Base-by-base conservation (phyloP, 2,113 vertebrate species). In the Leptobrachium ailaonicum region DNA sequence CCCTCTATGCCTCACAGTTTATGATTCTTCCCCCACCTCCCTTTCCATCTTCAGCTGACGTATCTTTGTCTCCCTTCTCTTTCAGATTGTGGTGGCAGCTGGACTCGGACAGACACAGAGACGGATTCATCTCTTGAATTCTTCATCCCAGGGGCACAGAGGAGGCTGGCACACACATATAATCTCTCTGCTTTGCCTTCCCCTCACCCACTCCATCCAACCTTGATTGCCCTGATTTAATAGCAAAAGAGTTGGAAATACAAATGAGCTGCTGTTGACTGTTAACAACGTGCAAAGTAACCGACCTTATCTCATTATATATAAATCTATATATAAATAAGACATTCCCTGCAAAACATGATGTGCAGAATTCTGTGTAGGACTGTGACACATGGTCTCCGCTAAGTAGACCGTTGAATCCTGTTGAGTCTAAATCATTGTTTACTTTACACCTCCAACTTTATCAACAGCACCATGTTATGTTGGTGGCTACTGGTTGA, bases 51-150 rank as follows among this genome's bases (percentile, higher is more conserved):
- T 40, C 3, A 42, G 77, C 84, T 87, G 84, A 88, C 50, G 47
- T 81, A 68, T 62, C 44, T 63, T 74, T 75, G 71, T 80, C 63
- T 81, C 71, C 73, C 63, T 88, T 88, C 85, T 88, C 90, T 93
- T 89, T 86, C 91, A 92, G 92, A 90, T 87, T 87, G 85, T 86
- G 83, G 86, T 89, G 88, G 87, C 93, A 90, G 91, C 92, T 91
- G 93, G 89, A 86, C 63, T 67, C 64, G 50, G 79, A 81, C 72
- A 75, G 71, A 81, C 64, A 81, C 79, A 75, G 79, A 81, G 72
- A 75, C 64, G 71, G 72, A 81, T 81, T 81, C 79, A 75, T 80
- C 78, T 74, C 71, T 44, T 60, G 9, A 69, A 74, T 74, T 54
- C 70, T 70, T 6, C 77, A 73, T 81, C 72, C 45, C 54, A 60